These are phyloP conservation scores for Amazona finschi DNA, from an alignment of 2,797 vertebrate genomes.

Conservation along the genomic window DNA sequence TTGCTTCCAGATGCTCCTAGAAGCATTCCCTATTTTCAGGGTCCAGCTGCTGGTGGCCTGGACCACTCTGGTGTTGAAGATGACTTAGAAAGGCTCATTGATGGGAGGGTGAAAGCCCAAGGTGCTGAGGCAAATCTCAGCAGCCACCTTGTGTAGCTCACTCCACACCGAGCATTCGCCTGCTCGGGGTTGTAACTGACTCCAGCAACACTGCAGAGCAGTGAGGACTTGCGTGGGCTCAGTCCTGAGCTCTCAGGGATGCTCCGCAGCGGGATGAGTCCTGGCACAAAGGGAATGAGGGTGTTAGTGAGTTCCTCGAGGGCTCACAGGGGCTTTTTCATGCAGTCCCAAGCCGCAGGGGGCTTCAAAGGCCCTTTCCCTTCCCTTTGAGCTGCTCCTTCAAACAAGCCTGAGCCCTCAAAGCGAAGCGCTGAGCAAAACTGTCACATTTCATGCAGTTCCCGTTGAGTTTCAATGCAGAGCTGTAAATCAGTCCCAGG, in stretches of 20 bases:
- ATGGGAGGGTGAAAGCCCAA: not conserved
- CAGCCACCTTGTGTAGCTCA: not conserved
- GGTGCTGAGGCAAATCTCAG: not conserved
- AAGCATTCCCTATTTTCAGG: accelerated
- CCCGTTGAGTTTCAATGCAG: not conserved
- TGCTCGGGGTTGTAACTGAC: not conserved
- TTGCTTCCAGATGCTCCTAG: not conserved
- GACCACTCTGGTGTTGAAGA: accelerated
- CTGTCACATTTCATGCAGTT: not conserved
- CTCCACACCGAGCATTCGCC: accelerated
- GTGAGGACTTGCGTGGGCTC: not conserved
- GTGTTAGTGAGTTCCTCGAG: not conserved
- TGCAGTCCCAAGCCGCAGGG: not conserved
- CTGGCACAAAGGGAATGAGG: not conserved
- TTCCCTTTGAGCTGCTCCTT: conserved; percentile 54
- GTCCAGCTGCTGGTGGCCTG: accelerated
- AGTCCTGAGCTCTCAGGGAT: not conserved
- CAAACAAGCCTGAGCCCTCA: conserved; percentile 34
- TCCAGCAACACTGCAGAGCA: not conserved
- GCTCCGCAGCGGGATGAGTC: not conserved
- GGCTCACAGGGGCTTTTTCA: not conserved
- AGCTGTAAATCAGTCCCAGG: not conserved
- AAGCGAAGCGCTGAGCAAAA: not conserved
- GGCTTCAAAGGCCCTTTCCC: conserved; percentile 35
- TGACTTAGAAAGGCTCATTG: not conserved